These are phyloP conservation scores for Cottoperca gobio DNA, from an alignment of 2,797 vertebrate species.

Conservation along the genomic window DNA sequence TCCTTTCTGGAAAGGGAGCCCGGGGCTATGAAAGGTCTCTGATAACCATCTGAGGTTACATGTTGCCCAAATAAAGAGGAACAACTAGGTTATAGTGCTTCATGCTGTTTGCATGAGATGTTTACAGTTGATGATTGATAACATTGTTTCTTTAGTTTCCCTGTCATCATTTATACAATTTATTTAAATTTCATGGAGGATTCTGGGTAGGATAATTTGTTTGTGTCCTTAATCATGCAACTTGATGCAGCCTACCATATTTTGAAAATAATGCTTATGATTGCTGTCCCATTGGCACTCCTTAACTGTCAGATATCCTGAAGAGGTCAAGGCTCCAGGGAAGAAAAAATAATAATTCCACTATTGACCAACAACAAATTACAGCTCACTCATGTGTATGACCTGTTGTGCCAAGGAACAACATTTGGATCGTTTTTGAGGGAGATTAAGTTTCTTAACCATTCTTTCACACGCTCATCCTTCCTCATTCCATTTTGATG, in stretches of 20 bases:
- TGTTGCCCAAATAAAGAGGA: slow-evolving; percentile 68
- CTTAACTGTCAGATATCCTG: slow-evolving; percentile 14
- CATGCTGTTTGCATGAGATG: slow-evolving; percentile 37
- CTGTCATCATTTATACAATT: slow-evolving; percentile 1
- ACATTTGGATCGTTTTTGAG: neutral
- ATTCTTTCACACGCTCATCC: neutral
- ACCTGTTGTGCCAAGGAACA: slow-evolving; percentile 15
- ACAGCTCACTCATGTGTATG: neutral
- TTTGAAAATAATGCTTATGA: slow-evolving; percentile 11
- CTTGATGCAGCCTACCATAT: slow-evolving; percentile 1
- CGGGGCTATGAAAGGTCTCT: slow-evolving; percentile 57
- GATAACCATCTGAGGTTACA: slow-evolving; percentile 71
- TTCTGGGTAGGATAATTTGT: neutral
- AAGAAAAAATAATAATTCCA: neutral
- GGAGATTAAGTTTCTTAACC: neutral
- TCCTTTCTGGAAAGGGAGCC: slow-evolving; percentile 62
- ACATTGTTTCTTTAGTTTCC: slow-evolving; percentile 6
- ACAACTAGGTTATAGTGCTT: slow-evolving; percentile 54
- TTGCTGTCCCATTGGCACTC: slow-evolving; percentile 12
- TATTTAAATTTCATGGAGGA: neutral
- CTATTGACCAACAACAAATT: neutral
- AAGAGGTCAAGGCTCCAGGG: slow-evolving; percentile 6
- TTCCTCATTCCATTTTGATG: slow-evolving; percentile 29
- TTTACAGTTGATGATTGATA: slow-evolving; percentile 6
- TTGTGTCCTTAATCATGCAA: neutral